Conservation (phyloP, 2,113 vertebrate genomes). For the Panthera uncia region DNA sequence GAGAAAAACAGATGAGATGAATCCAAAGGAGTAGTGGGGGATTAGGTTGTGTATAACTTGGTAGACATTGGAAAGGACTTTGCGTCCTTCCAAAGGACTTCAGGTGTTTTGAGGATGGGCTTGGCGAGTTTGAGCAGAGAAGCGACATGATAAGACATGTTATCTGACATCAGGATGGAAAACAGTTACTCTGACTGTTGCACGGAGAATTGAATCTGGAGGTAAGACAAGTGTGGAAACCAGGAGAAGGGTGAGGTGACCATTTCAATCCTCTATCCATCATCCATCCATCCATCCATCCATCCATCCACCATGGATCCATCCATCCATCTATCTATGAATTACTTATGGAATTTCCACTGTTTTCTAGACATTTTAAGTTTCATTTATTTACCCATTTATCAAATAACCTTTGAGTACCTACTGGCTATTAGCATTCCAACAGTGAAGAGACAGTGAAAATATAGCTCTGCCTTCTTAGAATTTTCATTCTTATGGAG, state of each 20-base stretch:
- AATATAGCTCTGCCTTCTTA: background rate
- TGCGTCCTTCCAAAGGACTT: too few relatives aligned
- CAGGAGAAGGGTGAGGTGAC: background rate
- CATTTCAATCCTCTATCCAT: background rate
- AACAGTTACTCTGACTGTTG: background rate
- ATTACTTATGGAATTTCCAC: background rate
- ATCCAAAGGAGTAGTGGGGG: background rate
- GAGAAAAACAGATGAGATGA: background rate
- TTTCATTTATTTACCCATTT: background rate
- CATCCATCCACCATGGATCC: background rate
- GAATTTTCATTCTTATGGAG: background rate
- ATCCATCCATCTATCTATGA: background rate
- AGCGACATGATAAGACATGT: background rate
- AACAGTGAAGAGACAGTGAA: background rate
- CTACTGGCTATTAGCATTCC: background rate
- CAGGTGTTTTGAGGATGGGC: background rate
- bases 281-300: background rate
- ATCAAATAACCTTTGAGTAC: background rate
- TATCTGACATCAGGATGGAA: background rate
- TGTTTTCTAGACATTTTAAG: background rate
- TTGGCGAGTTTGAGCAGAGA: background rate
- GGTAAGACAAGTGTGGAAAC: background rate
- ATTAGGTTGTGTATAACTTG: background rate
- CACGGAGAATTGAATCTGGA: background rate
- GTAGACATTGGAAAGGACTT: background rate